Base-by-base conservation (phyloP, 2,888 invertebrate species). In the Dynastes tityus region DNA sequence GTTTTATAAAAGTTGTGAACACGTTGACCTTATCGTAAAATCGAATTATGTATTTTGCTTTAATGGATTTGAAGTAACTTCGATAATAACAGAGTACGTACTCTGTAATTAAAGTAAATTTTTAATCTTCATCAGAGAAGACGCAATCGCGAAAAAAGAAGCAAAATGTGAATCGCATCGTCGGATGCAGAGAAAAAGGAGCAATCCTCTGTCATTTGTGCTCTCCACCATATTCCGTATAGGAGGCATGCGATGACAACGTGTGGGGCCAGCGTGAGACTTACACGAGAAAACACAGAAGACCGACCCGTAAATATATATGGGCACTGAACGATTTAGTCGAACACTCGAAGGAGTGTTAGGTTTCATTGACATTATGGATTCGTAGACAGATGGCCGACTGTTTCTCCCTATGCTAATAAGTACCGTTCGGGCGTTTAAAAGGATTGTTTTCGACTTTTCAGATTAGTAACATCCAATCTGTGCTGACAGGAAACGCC, bases 271-370 rank as follows among this genome's bases (percentile, higher is more conserved):
- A 77, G 27, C 73, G 73, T 73, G 73, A 73, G 73, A 73, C 40
- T 73, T 73, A 61, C 58, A 73, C 73, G 37, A 40, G 70, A 77
- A 71, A 61, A 61, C 67, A 80, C 76, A 77, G 77, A 76, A 58
- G 73, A 73, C 40, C 73, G 58, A 40, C 73, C 37, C 58, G 73
- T 55, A 40, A 77, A 77, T 77, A 63, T 71, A 63, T 71, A 77
- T 63, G 61, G 80, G 82, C 79, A 80, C 80, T 80, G 81, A 58
- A 82, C 80, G 81, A 81, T 82, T 81, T 82, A 82, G 81, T 82
- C 80, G 82, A 63, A 83, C 83, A 83, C 79, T 73, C 77, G 68
- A 77, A 84, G 78, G 81, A 79, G 79, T 77, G 68, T 79, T 82
- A 80, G 78, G 76, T 79, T 80, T 81, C 82, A 83, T 83, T 83